A percentile compares a stretch with the other conserved stretches of the same genome.
Conservation (phyloP, 1,140 invertebrate genomes). For the Drosophila eugracilis region DNA sequence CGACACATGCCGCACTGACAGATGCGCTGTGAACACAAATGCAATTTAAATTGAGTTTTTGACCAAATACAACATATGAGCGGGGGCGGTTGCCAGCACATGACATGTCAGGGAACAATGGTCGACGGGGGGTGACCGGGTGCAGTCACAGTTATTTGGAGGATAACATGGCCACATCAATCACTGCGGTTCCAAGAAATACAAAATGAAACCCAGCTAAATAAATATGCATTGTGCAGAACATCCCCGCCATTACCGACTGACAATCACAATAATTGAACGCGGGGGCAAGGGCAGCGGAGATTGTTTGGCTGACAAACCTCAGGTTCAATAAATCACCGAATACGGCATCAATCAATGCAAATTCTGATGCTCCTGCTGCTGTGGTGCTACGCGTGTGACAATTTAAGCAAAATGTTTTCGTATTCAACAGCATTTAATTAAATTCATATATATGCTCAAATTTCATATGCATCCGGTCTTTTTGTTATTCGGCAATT, state of each 20-base stretch:
- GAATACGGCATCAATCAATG: conserved; percentile 74
- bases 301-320: conserved; percentile 56
- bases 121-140: conserved; percentile 12
- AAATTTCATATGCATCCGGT: conserved; percentile 32
- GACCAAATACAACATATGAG: conserved; percentile 42
- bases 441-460: conserved; percentile 43
- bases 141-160: conserved; percentile 70
- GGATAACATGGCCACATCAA: conserved; percentile 78
- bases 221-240: conserved; percentile 68
- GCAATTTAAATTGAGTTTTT: conserved; percentile 82
- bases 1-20: conserved; percentile 45
- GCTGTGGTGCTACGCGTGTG: conserved; percentile 6
- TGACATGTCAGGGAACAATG: conserved; percentile 21
- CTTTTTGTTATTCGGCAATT: conserved; percentile 44
- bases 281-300: background rate
- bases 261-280: conserved; percentile 65
- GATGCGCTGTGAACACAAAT: conserved; percentile 47
- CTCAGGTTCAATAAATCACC: conserved; percentile 75
- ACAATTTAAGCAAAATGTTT: conserved; percentile 48
- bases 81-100: conserved; percentile 2
- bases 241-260: conserved; percentile 29
- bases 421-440: conserved; percentile 35
- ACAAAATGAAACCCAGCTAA: conserved; percentile 60
- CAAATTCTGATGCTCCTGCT: conserved; percentile 45
- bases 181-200: conserved; percentile 76